These are phyloP conservation scores for Cheumatopsyche charites DNA, from an alignment of 1,140 invertebrate species.

Conservation along the genomic window DNA sequence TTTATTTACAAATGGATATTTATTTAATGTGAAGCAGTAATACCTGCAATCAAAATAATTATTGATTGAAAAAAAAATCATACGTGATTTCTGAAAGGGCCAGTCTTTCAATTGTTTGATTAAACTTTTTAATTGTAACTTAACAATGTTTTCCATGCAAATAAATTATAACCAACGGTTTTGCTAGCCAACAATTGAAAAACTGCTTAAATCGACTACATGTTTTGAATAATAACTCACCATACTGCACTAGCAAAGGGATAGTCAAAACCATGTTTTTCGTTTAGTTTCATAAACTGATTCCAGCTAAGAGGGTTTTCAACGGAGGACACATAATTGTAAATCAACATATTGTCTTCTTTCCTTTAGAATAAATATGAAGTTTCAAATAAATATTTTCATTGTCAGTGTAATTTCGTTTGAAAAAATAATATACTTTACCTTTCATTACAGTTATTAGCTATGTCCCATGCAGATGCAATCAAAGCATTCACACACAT, in stretches of 20 bases:
- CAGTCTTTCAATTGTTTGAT: neutral
- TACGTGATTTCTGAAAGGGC: too few relatives aligned
- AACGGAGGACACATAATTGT: conserved; percentile 73
- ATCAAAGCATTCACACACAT: conserved; percentile 84
- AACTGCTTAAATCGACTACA: neutral
- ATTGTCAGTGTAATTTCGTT: neutral
- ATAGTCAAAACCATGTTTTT: conserved; percentile 58
- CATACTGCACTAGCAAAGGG: conserved; percentile 65
- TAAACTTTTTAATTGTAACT: neutral
- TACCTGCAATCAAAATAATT: conserved; percentile 58
- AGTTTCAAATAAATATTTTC: neutral
- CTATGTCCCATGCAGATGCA: conserved; percentile 71
- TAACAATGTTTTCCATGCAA: too few relatives aligned
- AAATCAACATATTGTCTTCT: conserved; percentile 64
- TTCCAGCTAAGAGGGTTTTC: conserved; percentile 73
- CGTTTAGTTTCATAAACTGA: conserved; percentile 63
- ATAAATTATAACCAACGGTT: neutral
- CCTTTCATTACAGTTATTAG: conserved; percentile 61
- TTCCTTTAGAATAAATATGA: conserved; percentile 46
- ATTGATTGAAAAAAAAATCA: neutral
- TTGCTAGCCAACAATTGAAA: neutral
- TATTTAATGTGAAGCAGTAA: conserved; percentile 62
- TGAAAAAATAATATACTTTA: too few relatives aligned
- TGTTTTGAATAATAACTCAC: conserved; percentile 51
- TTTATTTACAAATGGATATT: conserved; percentile 61